phyloP scores from a whole-genome alignment of 2,888 invertebrate genomes.

The Capitulum mitella region DNA sequence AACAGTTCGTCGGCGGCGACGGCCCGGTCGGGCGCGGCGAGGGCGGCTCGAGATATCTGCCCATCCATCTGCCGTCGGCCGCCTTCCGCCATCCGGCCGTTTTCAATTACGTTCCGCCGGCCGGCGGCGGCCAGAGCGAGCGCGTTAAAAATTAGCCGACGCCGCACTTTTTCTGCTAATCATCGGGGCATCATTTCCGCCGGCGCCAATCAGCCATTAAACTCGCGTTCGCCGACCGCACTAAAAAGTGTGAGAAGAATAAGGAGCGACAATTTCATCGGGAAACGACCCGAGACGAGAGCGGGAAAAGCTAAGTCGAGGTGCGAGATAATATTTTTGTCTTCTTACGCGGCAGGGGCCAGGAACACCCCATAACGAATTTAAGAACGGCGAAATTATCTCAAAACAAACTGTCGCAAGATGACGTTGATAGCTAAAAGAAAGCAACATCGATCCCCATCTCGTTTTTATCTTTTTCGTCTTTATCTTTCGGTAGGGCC shows the following conservation, averaged over 20 bases:
- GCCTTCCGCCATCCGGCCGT: background rate
- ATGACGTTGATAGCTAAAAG: no score
- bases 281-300: background rate
- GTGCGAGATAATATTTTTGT: no score
- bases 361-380: background rate
- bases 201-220: slow-evolving; percentile 21
- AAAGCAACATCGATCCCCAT: no score
- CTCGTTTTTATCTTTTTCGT: no score
- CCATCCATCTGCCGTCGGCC: background rate
- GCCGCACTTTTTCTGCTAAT: slow-evolving; percentile 13
- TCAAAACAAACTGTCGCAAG: no score
- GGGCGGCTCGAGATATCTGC: background rate
- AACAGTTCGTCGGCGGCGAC: background rate
- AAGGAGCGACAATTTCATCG: background rate
- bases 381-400: no score
- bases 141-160: slow-evolving; percentile 11
- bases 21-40: background rate
- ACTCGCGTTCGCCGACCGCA: background rate
- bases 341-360: no score
- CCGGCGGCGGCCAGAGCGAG: background rate
- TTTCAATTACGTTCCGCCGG: background rate
- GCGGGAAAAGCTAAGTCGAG: background rate
- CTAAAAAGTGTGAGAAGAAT: slow-evolving; percentile 23
- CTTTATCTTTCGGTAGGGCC: no score
- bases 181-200: slow-evolving; percentile 19